These are phyloP conservation scores for Cephalopterus ornatus DNA, from an alignment of 2,113 vertebrate genomes.

Conservation along the genomic window DNA sequence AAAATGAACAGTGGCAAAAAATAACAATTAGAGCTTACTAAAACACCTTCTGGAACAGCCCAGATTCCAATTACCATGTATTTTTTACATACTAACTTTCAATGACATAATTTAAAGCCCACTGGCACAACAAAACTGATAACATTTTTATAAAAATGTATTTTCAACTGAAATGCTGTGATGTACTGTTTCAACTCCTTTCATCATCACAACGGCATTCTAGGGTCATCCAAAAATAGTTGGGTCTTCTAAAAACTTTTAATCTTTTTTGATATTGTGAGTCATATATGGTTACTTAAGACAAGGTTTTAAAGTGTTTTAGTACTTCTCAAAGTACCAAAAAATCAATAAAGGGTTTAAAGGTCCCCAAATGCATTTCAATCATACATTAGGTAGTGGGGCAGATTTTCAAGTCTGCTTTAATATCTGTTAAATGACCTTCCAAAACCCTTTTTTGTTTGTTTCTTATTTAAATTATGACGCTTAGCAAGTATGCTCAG, in stretches of 20 bases:
- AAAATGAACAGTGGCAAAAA: not conserved
- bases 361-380: not conserved
- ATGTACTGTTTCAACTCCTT: not conserved
- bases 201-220: not conserved
- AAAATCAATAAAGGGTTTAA: not conserved
- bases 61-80: not conserved
- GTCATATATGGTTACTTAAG: not conserved
- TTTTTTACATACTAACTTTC: not conserved
- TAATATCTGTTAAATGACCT: not conserved
- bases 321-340: not conserved
- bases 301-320: not conserved
- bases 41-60: not conserved
- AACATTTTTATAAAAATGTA: not conserved
- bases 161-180: not conserved
- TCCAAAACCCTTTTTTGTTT: not conserved
- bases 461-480: not conserved
- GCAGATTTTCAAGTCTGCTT: not conserved
- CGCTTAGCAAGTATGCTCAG: not conserved
- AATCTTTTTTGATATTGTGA: not conserved
- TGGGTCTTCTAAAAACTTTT: not conserved
- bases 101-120: not conserved
- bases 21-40: not conserved
- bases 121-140: not conserved
- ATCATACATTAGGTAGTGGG: not conserved
- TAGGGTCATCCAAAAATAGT: not conserved